phyloP scores from a whole-genome alignment of 2,797 vertebrate genomes.

The Erethizon dorsatum region DNA sequence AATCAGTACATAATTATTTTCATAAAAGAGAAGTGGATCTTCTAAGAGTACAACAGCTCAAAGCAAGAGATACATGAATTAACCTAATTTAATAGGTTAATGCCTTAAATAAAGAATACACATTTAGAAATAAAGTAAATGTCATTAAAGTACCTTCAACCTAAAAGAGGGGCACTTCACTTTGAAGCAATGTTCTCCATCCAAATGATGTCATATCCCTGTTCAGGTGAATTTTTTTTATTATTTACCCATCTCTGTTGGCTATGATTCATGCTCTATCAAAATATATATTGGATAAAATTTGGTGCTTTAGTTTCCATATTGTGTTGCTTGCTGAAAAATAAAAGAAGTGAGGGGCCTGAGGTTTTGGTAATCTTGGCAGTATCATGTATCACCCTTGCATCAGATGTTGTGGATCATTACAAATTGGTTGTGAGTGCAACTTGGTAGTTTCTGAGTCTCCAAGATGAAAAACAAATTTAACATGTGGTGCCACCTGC shows the following conservation, averaged over 20 bases:
- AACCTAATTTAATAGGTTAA: background rate
- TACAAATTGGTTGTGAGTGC: background rate
- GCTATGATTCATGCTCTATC: background rate
- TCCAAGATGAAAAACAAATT: background rate
- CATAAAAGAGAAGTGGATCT: background rate
- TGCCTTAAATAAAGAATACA: background rate
- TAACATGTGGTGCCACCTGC: background rate
- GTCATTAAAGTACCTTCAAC: background rate
- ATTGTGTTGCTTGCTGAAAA: background rate
- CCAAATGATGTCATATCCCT: background rate
- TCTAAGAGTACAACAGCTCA: background rate
- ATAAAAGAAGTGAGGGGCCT: background rate
- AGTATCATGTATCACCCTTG: background rate
- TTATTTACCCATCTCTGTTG: background rate
- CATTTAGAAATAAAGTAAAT: background rate
- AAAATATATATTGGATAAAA: background rate
- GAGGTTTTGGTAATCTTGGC: background rate
- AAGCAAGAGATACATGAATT: background rate
- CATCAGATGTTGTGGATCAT: background rate
- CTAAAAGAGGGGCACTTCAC: background rate
- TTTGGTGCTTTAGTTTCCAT: background rate
- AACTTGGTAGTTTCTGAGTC: background rate
- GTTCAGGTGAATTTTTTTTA: background rate
- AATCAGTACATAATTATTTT: constrained; percentile 19
- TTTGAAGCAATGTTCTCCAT: background rate